Conservation (phyloP, 1,140 invertebrate genomes). For the Heliconius melpomene region DNA sequence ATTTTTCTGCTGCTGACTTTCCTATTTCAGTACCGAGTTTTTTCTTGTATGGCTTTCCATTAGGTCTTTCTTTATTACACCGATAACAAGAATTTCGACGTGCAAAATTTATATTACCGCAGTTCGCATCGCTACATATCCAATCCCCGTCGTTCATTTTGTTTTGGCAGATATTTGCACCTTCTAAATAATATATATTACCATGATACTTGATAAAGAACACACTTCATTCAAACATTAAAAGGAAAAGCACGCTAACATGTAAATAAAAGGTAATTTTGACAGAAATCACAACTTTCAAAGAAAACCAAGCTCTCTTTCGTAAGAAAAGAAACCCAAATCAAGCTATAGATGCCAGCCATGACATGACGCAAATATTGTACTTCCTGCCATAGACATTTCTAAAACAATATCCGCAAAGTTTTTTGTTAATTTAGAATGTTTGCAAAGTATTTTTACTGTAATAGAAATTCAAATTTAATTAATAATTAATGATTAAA, state of each 20-base stretch:
- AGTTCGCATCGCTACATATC: conserved; percentile 83
- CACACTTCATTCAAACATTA: conserved; percentile 38
- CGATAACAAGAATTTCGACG: conserved; percentile 94
- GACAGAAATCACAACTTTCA: conserved; percentile 61
- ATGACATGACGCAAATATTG: conserved; percentile 67
- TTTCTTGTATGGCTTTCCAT: conserved; percentile 86
- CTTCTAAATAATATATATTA: conserved; percentile 37
- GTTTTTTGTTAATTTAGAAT: not conserved
- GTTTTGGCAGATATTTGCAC: conserved; percentile 42
- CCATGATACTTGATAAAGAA: conserved; percentile 30
- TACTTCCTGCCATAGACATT: conserved; percentile 44
- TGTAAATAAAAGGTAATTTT: conserved; percentile 70
- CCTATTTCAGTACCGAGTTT: conserved; percentile 98
- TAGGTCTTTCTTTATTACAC: conserved; percentile 89
- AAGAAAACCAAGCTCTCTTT: conserved; percentile 77
- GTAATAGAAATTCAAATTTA: not conserved
- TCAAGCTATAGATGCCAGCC: conserved; percentile 73
- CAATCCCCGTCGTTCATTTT: conserved; percentile 80
- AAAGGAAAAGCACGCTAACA: conserved; percentile 39
- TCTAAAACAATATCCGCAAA: conserved; percentile 34
- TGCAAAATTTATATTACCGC: conserved; percentile 97
- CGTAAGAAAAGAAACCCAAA: conserved; percentile 74
- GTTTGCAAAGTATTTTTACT: not conserved
- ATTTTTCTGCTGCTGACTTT: conserved; percentile 98
- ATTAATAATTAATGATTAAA: not conserved